phyloP scores from a whole-genome alignment of 1,140 invertebrate genomes.

The Manduca sexta region DNA sequence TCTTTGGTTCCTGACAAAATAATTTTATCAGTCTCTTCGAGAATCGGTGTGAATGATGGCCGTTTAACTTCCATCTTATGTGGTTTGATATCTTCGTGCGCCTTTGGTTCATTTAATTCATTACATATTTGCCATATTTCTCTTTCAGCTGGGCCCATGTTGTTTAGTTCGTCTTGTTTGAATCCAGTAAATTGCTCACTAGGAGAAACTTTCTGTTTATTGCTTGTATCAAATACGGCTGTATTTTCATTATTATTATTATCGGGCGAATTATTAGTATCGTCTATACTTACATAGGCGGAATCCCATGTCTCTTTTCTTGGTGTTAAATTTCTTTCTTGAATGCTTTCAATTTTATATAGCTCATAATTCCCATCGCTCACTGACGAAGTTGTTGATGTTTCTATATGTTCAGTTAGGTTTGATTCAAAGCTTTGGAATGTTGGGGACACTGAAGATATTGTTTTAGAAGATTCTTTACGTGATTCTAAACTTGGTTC shows the following conservation, averaged over 20 bases:
- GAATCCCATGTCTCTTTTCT: constrained; percentile 69
- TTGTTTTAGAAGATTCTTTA: background rate
- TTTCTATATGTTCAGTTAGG: constrained; percentile 18
- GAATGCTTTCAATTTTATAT: constrained; percentile 12
- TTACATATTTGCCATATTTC: constrained; percentile 56
- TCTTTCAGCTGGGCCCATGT: constrained; percentile 57
- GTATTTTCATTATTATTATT: constrained; percentile 48
- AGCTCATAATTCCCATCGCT: constrained; percentile 14
- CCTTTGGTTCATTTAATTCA: constrained; percentile 26
- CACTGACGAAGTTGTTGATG: constrained; percentile 5
- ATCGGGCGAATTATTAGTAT: constrained; percentile 57
- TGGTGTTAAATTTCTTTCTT: constrained; percentile 25
- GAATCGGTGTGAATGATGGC: constrained; percentile 50
- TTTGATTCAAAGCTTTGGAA: constrained; percentile 30
- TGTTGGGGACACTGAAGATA: constrained; percentile 4
- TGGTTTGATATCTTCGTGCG: constrained; percentile 28
- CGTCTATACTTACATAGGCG: constrained; percentile 71
- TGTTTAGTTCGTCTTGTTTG: constrained; percentile 22
- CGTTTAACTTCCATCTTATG: constrained; percentile 42
- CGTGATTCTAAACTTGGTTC: background rate
- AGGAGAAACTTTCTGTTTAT: constrained; percentile 43
- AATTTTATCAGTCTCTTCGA: constrained; percentile 57
- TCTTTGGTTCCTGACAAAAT: constrained; percentile 41
- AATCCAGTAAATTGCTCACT: constrained; percentile 24
- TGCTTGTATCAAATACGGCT: constrained; percentile 21